Percentiles rank a stretch among this genome's conserved stretches.
Conservation (phyloP, 1,140 invertebrate species). For the Psix sp. region DNA sequence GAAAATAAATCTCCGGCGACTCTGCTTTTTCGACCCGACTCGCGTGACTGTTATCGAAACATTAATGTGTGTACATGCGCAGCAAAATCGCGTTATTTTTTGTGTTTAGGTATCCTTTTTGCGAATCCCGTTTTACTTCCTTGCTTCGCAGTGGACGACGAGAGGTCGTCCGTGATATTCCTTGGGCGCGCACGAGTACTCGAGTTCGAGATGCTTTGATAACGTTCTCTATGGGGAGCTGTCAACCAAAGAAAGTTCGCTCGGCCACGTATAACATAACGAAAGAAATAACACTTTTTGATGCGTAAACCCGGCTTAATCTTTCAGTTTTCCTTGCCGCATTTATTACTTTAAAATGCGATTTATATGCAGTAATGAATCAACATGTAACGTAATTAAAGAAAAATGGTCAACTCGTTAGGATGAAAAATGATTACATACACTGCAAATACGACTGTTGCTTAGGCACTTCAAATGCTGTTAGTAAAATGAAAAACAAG, state of each 20-base stretch:
- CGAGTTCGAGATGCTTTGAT: constrained; percentile 37
- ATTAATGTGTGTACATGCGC: constrained; percentile 37
- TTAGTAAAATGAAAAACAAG: too few relatives aligned
- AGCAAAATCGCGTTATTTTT: constrained; percentile 34
- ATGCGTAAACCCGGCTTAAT: constrained; percentile 39
- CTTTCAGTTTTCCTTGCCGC: constrained; percentile 23
- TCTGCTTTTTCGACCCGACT: constrained; percentile 14
- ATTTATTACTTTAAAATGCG: constrained; percentile 8
- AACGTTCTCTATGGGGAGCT: constrained; percentile 48
- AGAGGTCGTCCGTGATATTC: constrained; percentile 33
- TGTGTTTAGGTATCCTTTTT: constrained; percentile 32
- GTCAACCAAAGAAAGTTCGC: constrained; percentile 52
- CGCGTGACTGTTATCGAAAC: constrained; percentile 50
- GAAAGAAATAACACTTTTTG: constrained; percentile 46
- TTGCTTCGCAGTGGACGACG: constrained; percentile 37
- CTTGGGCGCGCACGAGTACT: constrained; percentile 20
- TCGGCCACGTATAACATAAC: constrained; percentile 45
- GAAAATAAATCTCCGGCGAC: constrained; percentile 34
- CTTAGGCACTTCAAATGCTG: too few relatives aligned
- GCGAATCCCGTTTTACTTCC: constrained; percentile 21
- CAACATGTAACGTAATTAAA: constrained; percentile 6
- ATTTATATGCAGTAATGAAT: constrained; percentile 2
- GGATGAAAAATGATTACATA: too few relatives aligned
- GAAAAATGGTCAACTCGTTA: too few relatives aligned
- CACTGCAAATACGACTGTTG: too few relatives aligned